Conservation (phyloP, 2,888 invertebrate species). For the Sarcophaga rosellei region DNA sequence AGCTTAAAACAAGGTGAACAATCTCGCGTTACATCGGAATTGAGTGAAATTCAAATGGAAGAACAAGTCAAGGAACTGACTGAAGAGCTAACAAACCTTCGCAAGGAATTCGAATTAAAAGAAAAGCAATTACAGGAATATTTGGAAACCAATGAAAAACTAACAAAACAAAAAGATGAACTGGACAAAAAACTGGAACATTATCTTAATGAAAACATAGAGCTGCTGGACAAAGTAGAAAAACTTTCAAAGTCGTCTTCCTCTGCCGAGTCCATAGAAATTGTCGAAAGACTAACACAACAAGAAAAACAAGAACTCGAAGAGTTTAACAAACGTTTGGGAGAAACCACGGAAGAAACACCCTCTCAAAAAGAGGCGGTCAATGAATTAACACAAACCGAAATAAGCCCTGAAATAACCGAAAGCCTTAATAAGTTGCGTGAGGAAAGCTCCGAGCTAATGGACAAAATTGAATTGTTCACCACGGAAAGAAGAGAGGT, state of each 20-base stretch:
- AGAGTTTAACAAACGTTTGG: conserved; percentile 84
- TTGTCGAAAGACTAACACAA: conserved; percentile 87
- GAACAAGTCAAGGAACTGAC: conserved; percentile 85
- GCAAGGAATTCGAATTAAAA: conserved; percentile 82
- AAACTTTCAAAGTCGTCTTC: conserved; percentile 87
- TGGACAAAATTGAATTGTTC: conserved; percentile 86
- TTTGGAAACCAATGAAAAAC: conserved; percentile 73
- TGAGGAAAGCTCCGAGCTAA: conserved; percentile 85
- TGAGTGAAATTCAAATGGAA: conserved; percentile 89
- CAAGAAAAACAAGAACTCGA: conserved; percentile 87
- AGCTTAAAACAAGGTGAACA: conserved; percentile 84
- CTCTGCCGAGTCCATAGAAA: conserved; percentile 89
- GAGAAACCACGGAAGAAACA: conserved; percentile 45
- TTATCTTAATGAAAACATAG: conserved; percentile 88
- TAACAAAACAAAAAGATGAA: conserved; percentile 85
- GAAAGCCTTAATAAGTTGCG: conserved; percentile 84
- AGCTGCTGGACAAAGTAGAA: conserved; percentile 87
- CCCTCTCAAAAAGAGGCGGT: conserved; percentile 70
- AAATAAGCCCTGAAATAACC: conserved; percentile 81
- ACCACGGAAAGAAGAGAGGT: conserved; percentile 87
- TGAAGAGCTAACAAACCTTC: conserved; percentile 80
- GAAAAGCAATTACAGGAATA: conserved; percentile 83
- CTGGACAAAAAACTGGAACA: conserved; percentile 85
- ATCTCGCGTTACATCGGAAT: conserved; percentile 88
- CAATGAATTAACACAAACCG: conserved; percentile 76